Evolutionary conservation across 1,140 invertebrate species (phyloP).

Genomic region (Aphelinus certus): DNA sequence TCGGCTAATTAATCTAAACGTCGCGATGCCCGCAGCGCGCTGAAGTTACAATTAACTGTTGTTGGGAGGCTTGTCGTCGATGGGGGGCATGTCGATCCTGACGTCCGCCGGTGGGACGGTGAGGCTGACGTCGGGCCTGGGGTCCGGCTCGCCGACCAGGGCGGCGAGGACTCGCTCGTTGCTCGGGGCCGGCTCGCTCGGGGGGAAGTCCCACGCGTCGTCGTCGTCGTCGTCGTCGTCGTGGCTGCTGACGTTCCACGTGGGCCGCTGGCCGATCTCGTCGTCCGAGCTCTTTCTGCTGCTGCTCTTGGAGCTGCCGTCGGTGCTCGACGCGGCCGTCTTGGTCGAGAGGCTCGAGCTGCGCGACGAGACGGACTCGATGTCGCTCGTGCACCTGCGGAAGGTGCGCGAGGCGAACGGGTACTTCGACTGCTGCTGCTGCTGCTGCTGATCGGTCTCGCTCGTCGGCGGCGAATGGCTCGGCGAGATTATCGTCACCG

Average conservation of each 20-base stretch:
- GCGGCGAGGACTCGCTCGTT: slow-evolving; percentile 7
- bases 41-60: not conserved
- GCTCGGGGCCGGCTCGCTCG: not conserved
- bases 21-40: no score
- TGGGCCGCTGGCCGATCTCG: not conserved
- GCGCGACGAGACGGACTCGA: slow-evolving; percentile 33
- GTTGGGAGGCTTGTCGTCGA: not conserved
- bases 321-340: not conserved
- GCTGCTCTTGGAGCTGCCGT: not conserved
- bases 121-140: no score
- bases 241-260: not conserved
- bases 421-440: not conserved
- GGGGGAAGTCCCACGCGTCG: slow-evolving; percentile 28
- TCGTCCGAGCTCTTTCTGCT: slow-evolving; percentile 30
- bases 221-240: slow-evolving; percentile 6
- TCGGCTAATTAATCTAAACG: no score
- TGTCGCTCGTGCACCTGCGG: slow-evolving; percentile 34
- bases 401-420: not conserved
- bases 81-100: slow-evolving; percentile 20
- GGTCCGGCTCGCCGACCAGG: slow-evolving; percentile 19
- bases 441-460: not conserved
- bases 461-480: not conserved
- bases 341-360: slow-evolving; percentile 27
- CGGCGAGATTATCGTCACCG: slow-evolving; percentile 57
- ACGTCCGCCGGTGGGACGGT: slow-evolving; percentile 2